phyloP scores from a whole-genome alignment of 2,888 invertebrate genomes.

The Chelonus formosanus region DNA sequence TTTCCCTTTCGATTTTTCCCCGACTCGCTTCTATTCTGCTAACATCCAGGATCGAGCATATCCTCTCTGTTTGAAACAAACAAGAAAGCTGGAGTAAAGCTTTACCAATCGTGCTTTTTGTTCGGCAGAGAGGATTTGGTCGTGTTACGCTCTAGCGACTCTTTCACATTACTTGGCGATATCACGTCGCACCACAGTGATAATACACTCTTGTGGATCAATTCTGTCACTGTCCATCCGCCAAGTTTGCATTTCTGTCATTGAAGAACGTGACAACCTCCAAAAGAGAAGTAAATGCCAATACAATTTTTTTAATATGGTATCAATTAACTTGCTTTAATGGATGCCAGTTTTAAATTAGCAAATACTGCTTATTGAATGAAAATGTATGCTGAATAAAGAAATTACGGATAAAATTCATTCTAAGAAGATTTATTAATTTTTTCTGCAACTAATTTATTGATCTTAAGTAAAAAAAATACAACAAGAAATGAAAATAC shows the following conservation, averaged over 20 bases:
- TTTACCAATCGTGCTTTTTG: slow-evolving; percentile 62
- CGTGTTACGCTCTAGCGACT: slow-evolving; percentile 47
- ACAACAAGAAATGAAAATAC: too few species aligned
- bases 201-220: slow-evolving; percentile 14
- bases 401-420: too few species aligned
- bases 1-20: slow-evolving; percentile 8
- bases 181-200: slow-evolving; percentile 21
- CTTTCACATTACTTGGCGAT: slow-evolving; percentile 33
- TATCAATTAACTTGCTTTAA: too few species aligned
- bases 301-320: too few species aligned
- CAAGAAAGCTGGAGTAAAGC: slow-evolving; percentile 48
- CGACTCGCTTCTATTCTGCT: too few species aligned
- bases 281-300: too few species aligned
- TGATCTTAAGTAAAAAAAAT: too few species aligned
- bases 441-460: too few species aligned
- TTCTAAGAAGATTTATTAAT: too few species aligned
- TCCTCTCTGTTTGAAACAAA: slow-evolving; percentile 54
- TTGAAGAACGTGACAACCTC: slow-evolving; percentile 7
- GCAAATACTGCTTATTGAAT: too few species aligned
- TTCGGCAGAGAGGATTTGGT: slow-evolving; percentile 58
- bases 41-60: slow-evolving; percentile 4
- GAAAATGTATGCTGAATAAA: too few species aligned
- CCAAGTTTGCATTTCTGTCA: slow-evolving; percentile 7
- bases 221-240: slow-evolving; percentile 5
- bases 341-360: background rate